phyloP scores from a whole-genome alignment of 2,113 vertebrate species.

The Cebus imitator region DNA sequence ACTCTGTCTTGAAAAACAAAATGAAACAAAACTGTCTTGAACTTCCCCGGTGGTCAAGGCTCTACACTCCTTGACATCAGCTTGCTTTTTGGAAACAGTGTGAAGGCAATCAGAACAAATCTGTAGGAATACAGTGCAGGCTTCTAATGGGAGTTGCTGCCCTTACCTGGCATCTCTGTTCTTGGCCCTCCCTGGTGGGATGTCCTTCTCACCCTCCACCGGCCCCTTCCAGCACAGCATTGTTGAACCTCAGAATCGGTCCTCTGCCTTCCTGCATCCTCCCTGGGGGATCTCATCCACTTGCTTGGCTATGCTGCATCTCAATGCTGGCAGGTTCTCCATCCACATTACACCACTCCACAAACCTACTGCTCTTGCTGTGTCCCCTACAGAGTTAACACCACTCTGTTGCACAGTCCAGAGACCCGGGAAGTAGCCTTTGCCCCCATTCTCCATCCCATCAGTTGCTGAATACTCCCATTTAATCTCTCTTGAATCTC shows the following conservation, averaged over 20 bases:
- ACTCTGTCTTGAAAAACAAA: background rate
- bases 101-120: background rate
- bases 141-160: background rate
- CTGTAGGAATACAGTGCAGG: fast-evolving
- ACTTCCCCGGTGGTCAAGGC: background rate
- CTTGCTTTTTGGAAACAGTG: background rate
- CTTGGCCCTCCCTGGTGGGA: background rate
- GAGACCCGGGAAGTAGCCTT: background rate
- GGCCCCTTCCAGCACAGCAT: fast-evolving
- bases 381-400: fast-evolving
- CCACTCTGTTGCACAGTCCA: background rate
- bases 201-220: fast-evolving
- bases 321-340: background rate
- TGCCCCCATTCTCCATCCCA: background rate
- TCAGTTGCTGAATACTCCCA: too few relatives aligned
- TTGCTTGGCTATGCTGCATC: background rate
- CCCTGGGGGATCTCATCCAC: background rate
- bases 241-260: background rate
- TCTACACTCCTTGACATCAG: fast-evolving
- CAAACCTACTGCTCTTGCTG: fast-evolving
- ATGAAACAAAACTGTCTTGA: too few relatives aligned
- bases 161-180: background rate
- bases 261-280: background rate
- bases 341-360: background rate
- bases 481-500: background rate